Conservation (phyloP, 2,113 vertebrate genomes). For the Calyptommatus sinebrachiatus region DNA sequence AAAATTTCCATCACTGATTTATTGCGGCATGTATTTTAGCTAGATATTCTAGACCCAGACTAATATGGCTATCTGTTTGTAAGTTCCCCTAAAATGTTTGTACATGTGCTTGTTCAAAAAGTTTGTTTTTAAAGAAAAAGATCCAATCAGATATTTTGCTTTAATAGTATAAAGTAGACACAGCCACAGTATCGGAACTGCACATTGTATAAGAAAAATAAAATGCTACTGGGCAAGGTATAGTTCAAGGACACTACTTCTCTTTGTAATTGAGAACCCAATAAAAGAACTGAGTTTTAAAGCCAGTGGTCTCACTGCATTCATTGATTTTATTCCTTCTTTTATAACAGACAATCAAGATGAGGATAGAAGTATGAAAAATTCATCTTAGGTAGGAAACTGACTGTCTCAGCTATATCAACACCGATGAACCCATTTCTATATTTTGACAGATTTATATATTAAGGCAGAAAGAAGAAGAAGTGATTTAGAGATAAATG, state of each 20-base stretch:
- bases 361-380: background rate
- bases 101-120: background rate
- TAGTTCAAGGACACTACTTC: background rate
- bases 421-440: rapidly evolving
- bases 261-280: background rate
- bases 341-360: background rate
- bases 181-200: too few species aligned
- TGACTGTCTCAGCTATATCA: background rate
- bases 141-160: background rate
- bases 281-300: background rate
- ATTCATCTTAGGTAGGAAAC: slow-evolving; percentile 13
- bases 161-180: background rate
- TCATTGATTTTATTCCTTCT: background rate
- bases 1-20: too few species aligned
- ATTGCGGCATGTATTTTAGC: too few species aligned
- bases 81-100: background rate
- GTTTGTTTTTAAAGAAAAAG: background rate
- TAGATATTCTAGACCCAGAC: too few species aligned
- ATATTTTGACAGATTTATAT: background rate
- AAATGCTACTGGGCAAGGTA: background rate
- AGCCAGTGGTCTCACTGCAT: background rate
- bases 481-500: background rate
- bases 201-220: background rate
- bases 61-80: too few species aligned
- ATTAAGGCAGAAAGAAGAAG: background rate